Percentiles rank a stretch among this genome's conserved stretches.
phyloP scores from a whole-genome alignment of 2,888 invertebrate genomes.

The Gari tellinella region DNA sequence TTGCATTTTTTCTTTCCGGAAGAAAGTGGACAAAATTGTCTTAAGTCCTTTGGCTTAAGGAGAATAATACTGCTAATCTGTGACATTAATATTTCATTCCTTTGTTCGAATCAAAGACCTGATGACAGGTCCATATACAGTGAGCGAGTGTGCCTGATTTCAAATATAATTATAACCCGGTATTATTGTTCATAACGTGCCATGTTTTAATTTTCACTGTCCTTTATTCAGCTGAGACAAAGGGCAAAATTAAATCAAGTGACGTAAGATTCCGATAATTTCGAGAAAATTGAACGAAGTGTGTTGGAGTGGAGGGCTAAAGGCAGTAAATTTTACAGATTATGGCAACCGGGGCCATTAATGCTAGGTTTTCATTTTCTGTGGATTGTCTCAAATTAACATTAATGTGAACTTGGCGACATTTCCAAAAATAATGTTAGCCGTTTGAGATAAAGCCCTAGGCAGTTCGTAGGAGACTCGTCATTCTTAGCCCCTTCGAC shows the following conservation, averaged over 20 bases:
- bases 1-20: conserved; percentile 8
- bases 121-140: conserved; percentile 33
- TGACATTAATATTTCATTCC: conserved; percentile 39
- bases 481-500: neutral
- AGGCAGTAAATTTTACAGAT: conserved; percentile 55
- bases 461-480: neutral
- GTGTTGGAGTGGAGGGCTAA: conserved; percentile 37
- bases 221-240: conserved; percentile 37
- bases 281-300: conserved; percentile 48
- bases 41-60: neutral
- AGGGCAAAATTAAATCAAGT: conserved; percentile 58
- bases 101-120: conserved; percentile 22
- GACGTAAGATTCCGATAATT: conserved; percentile 57
- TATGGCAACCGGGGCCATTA: conserved; percentile 57
- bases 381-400: conserved; percentile 59
- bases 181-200: conserved; percentile 53
- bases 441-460: conserved; percentile 17
- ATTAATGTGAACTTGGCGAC: conserved; percentile 59
- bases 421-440: conserved; percentile 44
- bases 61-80: conserved; percentile 2
- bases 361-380: conserved; percentile 58
- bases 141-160: conserved; percentile 20
- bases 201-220: conserved; percentile 60
- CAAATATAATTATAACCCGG: conserved; percentile 49
- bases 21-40: conserved; percentile 6